A percentile compares a stretch with the other conserved stretches of the same genome.
Evolutionary conservation across 1,140 invertebrate species (phyloP).

Genomic region (Cydia amplana): DNA sequence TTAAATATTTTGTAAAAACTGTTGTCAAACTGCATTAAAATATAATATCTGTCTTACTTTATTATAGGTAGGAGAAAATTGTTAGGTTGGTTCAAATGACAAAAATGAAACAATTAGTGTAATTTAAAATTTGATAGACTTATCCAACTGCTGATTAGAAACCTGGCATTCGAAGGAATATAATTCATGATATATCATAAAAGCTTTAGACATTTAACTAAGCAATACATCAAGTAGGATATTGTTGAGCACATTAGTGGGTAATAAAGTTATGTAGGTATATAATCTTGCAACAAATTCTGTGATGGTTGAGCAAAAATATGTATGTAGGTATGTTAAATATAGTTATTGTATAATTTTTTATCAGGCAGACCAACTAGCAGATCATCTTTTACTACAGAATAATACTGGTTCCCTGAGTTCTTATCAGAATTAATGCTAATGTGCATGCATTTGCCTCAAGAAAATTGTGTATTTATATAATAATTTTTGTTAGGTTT

Average conservation of each 20-base stretch:
- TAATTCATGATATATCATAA: slow-evolving; percentile 4
- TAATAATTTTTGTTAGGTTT: no score
- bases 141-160: no score
- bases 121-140: no score
- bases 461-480: not conserved
- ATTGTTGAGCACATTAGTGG: not conserved
- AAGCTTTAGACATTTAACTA: not conserved
- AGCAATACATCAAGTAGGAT: not conserved
- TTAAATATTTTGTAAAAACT: not conserved
- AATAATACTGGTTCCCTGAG: not conserved
- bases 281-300: not conserved
- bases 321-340: not conserved
- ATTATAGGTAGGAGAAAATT: not conserved
- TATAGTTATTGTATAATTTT: not conserved
- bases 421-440: no score
- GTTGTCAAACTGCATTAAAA: not conserved
- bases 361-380: not conserved
- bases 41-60: not conserved
- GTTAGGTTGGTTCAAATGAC: not conserved
- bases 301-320: slow-evolving; percentile 15
- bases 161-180: not conserved
- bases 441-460: not conserved
- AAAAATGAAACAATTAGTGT: no score
- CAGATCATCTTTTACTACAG: not conserved
- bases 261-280: not conserved